These are phyloP conservation scores for Lepus timidus DNA, from an alignment of 2,113 vertebrate genomes.

Conservation along the genomic window DNA sequence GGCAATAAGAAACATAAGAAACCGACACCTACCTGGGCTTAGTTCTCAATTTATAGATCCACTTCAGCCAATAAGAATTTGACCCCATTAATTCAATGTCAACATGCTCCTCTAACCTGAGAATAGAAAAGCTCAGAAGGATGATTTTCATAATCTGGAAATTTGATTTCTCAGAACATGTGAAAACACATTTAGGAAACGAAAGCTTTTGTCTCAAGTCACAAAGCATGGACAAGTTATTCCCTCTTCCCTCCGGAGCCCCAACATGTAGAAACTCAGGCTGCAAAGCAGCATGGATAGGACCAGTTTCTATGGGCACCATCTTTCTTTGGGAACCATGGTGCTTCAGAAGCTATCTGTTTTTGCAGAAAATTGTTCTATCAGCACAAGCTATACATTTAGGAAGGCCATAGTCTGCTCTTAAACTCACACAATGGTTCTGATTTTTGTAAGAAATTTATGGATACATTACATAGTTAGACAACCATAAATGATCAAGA, in stretches of 20 bases:
- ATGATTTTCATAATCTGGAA: background rate
- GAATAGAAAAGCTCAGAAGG: background rate
- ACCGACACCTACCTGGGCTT: background rate
- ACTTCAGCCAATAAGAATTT: background rate
- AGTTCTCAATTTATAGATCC: background rate
- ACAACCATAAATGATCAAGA: background rate
- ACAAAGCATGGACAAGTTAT: background rate
- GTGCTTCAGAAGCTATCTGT: background rate
- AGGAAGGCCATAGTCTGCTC: background rate
- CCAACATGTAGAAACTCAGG: background rate
- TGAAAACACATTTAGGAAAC: conserved; percentile 13
- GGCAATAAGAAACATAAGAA: background rate
- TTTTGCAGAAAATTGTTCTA: background rate
- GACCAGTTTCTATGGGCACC: background rate
- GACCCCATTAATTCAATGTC: background rate
- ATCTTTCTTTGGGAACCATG: background rate
- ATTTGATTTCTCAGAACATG: background rate
- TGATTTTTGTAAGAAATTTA: conserved; percentile 17
- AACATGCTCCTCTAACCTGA: background rate
- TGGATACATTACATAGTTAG: background rate
- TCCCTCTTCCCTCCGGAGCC: background rate
- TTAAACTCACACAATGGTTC: background rate
- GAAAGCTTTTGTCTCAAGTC: background rate
- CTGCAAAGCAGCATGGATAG: background rate
- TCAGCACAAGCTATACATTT: background rate